Conservation (phyloP, 2,797 vertebrate species). For the Sarcophilus harrisii region DNA sequence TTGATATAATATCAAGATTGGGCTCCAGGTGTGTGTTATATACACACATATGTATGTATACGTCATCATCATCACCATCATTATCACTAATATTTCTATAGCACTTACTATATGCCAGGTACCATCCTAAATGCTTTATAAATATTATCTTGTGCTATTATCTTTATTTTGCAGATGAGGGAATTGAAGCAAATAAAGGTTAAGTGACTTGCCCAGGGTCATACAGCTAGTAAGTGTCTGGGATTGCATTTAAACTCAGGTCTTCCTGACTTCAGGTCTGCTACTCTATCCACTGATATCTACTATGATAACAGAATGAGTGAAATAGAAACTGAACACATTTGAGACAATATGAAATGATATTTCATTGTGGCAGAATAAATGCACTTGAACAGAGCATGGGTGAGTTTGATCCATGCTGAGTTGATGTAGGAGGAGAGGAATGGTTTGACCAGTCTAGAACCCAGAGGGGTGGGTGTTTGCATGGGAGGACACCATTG, state of each 20-base stretch:
- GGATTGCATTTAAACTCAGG: background rate
- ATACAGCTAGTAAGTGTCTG: background rate
- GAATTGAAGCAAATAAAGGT: background rate
- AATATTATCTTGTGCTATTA: background rate
- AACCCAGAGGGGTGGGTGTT: background rate
- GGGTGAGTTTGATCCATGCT: background rate
- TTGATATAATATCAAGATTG: background rate
- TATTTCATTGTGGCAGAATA: background rate
- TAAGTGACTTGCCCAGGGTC: slow-evolving; percentile 31
- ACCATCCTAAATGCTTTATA: background rate
- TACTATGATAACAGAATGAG: background rate
- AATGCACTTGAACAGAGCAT: background rate
- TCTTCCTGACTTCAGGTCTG: background rate
- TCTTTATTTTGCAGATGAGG: background rate
- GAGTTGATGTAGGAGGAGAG: background rate
- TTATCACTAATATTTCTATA: background rate
- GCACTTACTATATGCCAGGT: background rate
- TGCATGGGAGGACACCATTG: background rate
- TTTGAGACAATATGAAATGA: background rate
- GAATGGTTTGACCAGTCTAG: background rate
- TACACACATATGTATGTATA: background rate
- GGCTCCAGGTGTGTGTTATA: background rate
- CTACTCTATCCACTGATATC: background rate
- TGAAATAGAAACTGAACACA: background rate
- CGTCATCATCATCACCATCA: background rate